Evolutionary conservation across 92 coral and sea anemone genomes (phyloP), one percentile per base, ranked within the genome.

Genomic region (Montipora capitata): DNA sequence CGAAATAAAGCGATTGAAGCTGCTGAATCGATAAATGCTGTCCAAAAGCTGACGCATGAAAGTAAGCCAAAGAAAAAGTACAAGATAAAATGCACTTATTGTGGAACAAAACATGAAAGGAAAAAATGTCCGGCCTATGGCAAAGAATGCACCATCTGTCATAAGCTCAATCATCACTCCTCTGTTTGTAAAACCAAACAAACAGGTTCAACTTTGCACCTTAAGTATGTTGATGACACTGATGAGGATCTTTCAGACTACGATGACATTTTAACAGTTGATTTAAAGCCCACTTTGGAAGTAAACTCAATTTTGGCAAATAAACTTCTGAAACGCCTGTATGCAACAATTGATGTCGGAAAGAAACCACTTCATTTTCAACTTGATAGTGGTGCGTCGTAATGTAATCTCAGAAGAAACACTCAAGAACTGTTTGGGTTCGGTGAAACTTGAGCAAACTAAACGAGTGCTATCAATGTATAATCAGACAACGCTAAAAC

Each of bases 51-150:
- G 35, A 27, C 0, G 35, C 35, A 27, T 27, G 35, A 27, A 27
- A 27, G 35, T 27, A 27, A 27, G 35, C 35, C 35, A 27, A 27
- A 27, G 17, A 61, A 14, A 2, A 14, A 61, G 15, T 27, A 4
- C 12, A 11, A 4, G 4, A 2, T 3, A 5, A 67, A 67, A 17
- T 74, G 78, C 54, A 11, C 18, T 3, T 56, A 73, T 10, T 92
- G 88, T 69, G 84, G 94, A 72, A 81, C 82, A 75, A 54, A 62
- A 5, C 93, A 88, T 40, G 84, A 84, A 74, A 44, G 16, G 68
- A 87, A 73, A 71, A 78, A 87, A 57, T 58, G 85, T 63, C 88
- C 77, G 3, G 92, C 95, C 0, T 89, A 68, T 65, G 91, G 89
- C 18, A 81, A 89, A 41, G 72, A 43, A 40, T 92, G 87, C 56